Conservation (phyloP, 35 echinoderm and acorn worm genomes). For the Eucidaris tribuloides region DNA sequence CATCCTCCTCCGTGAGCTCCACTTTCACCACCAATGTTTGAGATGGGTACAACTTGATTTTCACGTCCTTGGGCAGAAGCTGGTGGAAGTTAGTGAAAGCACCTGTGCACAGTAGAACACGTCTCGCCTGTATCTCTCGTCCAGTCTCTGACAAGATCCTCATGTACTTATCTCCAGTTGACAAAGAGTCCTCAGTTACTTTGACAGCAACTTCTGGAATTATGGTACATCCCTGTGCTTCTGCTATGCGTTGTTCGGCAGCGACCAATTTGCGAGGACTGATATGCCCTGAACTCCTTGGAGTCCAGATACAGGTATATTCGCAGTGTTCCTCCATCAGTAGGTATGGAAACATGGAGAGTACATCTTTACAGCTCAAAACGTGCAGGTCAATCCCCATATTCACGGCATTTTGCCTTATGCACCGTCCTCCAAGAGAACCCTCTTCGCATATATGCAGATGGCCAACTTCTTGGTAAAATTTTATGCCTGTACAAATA, state of each 20-base stretch:
- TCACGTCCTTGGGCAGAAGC: too few relatives aligned
- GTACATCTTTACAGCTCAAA: not conserved
- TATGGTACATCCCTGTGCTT: not conserved
- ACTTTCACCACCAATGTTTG: too few relatives aligned
- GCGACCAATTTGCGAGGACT: slow-evolving; percentile 8
- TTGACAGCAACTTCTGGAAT: not conserved
- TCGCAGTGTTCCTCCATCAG: not conserved
- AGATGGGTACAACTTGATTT: too few relatives aligned
- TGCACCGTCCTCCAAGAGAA: not conserved
- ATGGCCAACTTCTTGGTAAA: slow-evolving; percentile 2
- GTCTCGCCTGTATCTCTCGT: too few relatives aligned
- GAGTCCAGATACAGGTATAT: slow-evolving; percentile 1
- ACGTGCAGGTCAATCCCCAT: not conserved
- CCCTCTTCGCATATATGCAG: not conserved
- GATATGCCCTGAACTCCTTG: not conserved
- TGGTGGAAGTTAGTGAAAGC: too few relatives aligned
- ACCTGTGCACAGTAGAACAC: too few relatives aligned
- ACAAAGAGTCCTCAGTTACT: not conserved
- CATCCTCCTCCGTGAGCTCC: too few relatives aligned
- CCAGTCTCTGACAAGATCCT: too few relatives aligned
- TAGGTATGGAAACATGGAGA: not conserved
- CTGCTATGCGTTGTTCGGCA: slow-evolving; percentile 7
- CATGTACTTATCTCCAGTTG: too few relatives aligned
- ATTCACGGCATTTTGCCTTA: not conserved
- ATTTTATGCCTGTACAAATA: not conserved